Percentiles rank a stretch among this genome's conserved stretches.
Evolutionary conservation across 30 jellyfish, hydroid and myxozoan genomes (phyloP).

Genomic region (Turritopsis dohrnii): DNA sequence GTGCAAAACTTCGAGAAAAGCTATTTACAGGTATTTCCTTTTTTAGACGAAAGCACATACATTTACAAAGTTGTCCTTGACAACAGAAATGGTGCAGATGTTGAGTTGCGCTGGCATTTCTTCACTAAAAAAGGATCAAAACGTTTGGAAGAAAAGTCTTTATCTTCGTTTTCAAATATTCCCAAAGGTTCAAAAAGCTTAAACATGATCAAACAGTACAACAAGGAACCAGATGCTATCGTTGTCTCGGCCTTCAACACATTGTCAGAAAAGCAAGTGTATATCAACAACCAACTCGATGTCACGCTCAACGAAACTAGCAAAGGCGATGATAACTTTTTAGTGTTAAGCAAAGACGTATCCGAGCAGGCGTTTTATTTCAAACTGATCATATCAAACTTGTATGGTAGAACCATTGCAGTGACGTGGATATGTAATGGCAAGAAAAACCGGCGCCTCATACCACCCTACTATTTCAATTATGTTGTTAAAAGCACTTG

Average conservation of each 20-base stretch:
- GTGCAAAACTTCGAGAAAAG: no score
- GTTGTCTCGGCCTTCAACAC: not conserved
- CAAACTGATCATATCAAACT: not conserved
- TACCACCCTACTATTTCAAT: conserved; percentile 14
- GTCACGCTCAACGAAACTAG: not conserved
- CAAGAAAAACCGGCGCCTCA: not conserved
- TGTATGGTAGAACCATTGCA: not conserved
- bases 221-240: not conserved
- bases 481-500: not conserved
- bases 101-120: conserved; percentile 3
- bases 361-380: not conserved
- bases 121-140: not conserved
- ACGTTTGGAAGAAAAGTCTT: not conserved
- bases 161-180: not conserved
- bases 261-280: not conserved
- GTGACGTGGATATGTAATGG: not conserved
- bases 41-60: conserved; percentile 14
- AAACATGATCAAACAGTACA: not conserved
- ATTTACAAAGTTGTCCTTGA: not conserved
- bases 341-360: not conserved
- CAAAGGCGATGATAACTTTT: not conserved
- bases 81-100: not conserved
- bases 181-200: not conserved
- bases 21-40: no score
- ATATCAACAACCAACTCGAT: not conserved